Base-by-base conservation (phyloP, 2,113 vertebrate genomes). In the Xyrauchen texanus region DNA sequence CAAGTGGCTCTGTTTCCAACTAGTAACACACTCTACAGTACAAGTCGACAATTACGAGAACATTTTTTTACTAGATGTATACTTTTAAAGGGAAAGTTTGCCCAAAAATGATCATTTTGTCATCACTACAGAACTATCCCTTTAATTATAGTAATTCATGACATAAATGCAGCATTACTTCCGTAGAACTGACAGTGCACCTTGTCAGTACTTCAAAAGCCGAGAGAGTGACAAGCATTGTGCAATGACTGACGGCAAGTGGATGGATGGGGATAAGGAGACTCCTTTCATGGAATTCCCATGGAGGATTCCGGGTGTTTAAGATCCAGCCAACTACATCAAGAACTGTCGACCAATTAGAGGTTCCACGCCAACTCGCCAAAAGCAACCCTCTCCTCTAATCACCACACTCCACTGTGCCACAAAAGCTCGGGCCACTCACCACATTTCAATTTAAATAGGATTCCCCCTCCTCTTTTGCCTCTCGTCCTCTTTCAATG, bases 361-460 rank as follows among this genome's bases (percentile, higher is more conserved):
- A 60, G 76, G 47, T 83, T 80, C 87, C 84, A 83, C 82, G 83
- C 85, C 83, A 85, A 6, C 51, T 83, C 76, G 75, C 84, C 85
- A 89, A 90, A 88, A 83, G 78, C 83, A 85, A 82, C 81, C 86
- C 84, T 85, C 89, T 88, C 85, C 86, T 90, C 89, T 93, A 91
- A 92, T 92, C 90, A 89, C 89, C 69, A 77, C 89, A 84, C 90
- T 90, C 88, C 85, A 89, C 84, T 68, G 83, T 82, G 6, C 74
- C 80, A 91, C 90, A 91, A 93, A 92, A 70, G 88, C 83, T 86
- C 88, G 85, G 85, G 81, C 89, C 82, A 84, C 86, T 80, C 34
- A 61, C 80, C 82, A 82, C 44, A 92, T 91, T 92, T 92, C 88
- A 92, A 90, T 93, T 87, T 92, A 85, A 92, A 93, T 88, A 76